Conservation (phyloP, 30 jellyfish, hydroid and myxozoan genomes). For the Mastigias papua region DNA sequence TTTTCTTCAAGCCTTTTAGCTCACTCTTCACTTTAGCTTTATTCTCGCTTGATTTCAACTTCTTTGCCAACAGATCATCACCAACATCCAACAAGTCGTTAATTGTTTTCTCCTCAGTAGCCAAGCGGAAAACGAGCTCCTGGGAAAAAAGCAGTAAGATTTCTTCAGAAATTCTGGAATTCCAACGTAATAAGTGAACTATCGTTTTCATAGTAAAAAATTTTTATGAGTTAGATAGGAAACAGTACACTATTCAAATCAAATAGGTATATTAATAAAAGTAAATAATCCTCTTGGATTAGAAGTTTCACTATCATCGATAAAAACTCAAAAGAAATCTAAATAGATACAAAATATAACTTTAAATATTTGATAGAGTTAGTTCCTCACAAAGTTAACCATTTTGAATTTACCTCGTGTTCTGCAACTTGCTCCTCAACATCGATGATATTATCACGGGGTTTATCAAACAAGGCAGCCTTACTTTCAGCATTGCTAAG, state of each 20-base stretch:
- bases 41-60: conserved; percentile 42
- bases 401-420: conserved; percentile 69
- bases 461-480: conserved; percentile 64
- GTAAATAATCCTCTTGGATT: too few relatives aligned
- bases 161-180: too few relatives aligned
- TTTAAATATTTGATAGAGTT: too few relatives aligned
- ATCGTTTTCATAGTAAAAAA: too few relatives aligned
- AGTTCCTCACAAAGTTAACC: too few relatives aligned
- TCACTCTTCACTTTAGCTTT: conserved; percentile 45
- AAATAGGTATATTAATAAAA: too few relatives aligned
- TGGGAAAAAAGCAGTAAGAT: neutral
- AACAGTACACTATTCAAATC: too few relatives aligned
- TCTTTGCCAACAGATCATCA: conserved; percentile 43
- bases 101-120: conserved; percentile 83
- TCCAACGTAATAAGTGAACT: too few relatives aligned
- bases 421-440: conserved; percentile 79
- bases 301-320: too few relatives aligned
- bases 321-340: too few relatives aligned
- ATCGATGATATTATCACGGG: conserved; percentile 34
- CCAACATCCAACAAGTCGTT: conserved; percentile 77
- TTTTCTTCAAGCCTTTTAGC: conserved; percentile 48
- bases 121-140: conserved; percentile 79
- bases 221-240: too few relatives aligned
- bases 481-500: conserved; percentile 67
- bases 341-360: too few relatives aligned